Evolutionary conservation across 2,797 vertebrate genomes (phyloP).

Genomic region (Acanthurus lineatus): DNA sequence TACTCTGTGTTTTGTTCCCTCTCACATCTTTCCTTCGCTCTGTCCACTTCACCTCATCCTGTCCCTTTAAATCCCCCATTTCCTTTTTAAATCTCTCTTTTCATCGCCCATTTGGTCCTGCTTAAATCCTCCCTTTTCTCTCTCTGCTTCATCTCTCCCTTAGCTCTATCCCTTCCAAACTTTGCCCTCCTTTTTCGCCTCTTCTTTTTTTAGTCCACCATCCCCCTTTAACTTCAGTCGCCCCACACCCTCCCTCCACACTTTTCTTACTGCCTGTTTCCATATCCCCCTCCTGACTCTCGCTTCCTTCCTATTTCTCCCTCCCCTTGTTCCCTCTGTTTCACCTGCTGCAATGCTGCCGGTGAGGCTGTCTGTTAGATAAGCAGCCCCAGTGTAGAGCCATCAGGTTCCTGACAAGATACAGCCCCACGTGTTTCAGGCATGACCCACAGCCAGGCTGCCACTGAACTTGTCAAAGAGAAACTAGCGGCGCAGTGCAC

Average conservation of each 20-base stretch:
- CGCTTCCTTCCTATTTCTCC: conserved; percentile 11
- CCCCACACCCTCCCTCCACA: conserved; percentile 5
- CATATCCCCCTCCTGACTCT: conserved; percentile 38
- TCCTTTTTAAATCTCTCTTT: conserved; percentile 57
- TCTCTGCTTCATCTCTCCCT: conserved; percentile 36
- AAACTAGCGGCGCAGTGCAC: conserved; percentile 66
- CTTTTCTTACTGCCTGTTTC: conserved; percentile 21
- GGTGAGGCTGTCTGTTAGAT: conserved; percentile 72
- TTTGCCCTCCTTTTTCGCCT: conserved; percentile 42
- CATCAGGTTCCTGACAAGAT: conserved; percentile 79
- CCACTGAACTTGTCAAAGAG: conserved; percentile 76
- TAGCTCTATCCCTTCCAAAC: conserved; percentile 44
- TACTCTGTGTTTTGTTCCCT: conserved; percentile 27
- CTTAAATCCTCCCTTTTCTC: conserved; percentile 36
- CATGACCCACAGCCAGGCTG: conserved; percentile 72
- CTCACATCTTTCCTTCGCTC: conserved; percentile 38
- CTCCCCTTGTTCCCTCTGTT: conserved; percentile 32
- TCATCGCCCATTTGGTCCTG: conserved; percentile 52
- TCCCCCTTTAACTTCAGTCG: conserved; percentile 36
- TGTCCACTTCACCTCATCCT: conserved; percentile 52
- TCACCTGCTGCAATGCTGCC: conserved; percentile 64
- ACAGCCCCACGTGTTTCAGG: conserved; percentile 67
- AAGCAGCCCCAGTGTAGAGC: conserved; percentile 75
- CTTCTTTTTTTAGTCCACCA: conserved; percentile 15
- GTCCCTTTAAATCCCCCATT: conserved; percentile 39